Conservation (phyloP, 2,888 invertebrate species). For the Eupelmus urozonus region DNA sequence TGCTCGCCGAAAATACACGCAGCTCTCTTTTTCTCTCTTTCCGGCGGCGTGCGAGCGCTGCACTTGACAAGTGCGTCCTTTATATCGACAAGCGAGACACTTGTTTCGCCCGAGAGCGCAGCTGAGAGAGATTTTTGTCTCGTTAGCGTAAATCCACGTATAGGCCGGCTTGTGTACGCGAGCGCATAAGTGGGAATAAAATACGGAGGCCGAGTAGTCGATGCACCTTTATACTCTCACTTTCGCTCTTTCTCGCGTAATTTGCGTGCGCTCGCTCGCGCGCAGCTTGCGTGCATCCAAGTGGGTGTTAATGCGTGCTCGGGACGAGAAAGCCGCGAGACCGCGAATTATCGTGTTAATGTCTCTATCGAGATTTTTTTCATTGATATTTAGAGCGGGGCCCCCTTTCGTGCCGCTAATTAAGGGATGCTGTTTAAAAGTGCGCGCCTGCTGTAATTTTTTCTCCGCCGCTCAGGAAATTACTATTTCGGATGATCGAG, state of each 20-base stretch:
- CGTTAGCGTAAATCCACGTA: constrained; percentile 35
- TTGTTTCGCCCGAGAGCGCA: constrained; percentile 14
- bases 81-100: constrained; percentile 34
- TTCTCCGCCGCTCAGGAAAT: no score
- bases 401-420: no score
- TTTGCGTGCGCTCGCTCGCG: background rate
- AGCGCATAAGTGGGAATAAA: background rate
- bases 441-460: no score
- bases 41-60: background rate
- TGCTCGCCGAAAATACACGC: background rate
- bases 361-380: background rate
- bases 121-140: constrained; percentile 29
- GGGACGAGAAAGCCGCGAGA: background rate
- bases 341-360: background rate
- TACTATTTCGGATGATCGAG: no score
- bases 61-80: constrained; percentile 15
- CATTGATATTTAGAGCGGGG: no score
- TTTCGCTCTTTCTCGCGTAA: background rate
- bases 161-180: background rate
- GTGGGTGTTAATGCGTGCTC: background rate
- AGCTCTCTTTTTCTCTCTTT: background rate
- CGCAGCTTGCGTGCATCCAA: background rate
- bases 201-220: background rate
- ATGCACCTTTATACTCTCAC: background rate
- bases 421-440: no score